Conservation (phyloP, 35 echinoderm and acorn worm genomes). For the Holothuria glaberrima region DNA sequence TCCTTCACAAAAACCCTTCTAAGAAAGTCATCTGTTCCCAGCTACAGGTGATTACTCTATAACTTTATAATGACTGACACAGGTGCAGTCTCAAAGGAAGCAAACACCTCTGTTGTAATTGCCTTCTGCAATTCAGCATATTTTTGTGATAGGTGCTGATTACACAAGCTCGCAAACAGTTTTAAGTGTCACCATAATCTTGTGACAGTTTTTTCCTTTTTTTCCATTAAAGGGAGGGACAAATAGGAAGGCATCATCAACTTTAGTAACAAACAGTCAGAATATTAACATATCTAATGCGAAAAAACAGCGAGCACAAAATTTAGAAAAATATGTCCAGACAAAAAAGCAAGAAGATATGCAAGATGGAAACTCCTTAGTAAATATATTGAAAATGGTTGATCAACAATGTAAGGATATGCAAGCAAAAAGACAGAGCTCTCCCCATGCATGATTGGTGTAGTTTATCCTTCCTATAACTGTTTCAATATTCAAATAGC, state of each 20-base stretch:
- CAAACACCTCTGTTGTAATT: too few relatives aligned
- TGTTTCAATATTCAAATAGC: too few relatives aligned
- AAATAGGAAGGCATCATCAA: constrained; percentile 34
- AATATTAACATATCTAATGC: constrained; percentile 47
- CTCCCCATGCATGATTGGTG: constrained; percentile 63
- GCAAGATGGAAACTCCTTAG: neutral
- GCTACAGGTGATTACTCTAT: neutral
- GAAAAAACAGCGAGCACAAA: constrained; percentile 32
- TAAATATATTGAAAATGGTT: constrained; percentile 39
- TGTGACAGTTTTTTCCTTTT: too few relatives aligned
- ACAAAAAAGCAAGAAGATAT: neutral
- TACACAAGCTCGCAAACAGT: too few relatives aligned
- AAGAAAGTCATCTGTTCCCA: neutral
- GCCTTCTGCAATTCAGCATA: too few relatives aligned
- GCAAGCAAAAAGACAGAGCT: constrained; percentile 56
- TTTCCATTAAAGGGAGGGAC: neutral
- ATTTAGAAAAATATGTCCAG: neutral
- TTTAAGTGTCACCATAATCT: too few relatives aligned
- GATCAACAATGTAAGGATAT: constrained; percentile 59
- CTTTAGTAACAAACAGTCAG: constrained; percentile 23
- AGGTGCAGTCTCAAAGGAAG: constrained; percentile 13
- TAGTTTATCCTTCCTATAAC: constrained; percentile 5
- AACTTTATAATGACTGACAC: neutral
- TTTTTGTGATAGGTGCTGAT: too few relatives aligned
- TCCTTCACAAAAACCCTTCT: neutral